Evolutionary conservation across 2,113 vertebrate genomes (phyloP).

Genomic region (Passer domesticus): DNA sequence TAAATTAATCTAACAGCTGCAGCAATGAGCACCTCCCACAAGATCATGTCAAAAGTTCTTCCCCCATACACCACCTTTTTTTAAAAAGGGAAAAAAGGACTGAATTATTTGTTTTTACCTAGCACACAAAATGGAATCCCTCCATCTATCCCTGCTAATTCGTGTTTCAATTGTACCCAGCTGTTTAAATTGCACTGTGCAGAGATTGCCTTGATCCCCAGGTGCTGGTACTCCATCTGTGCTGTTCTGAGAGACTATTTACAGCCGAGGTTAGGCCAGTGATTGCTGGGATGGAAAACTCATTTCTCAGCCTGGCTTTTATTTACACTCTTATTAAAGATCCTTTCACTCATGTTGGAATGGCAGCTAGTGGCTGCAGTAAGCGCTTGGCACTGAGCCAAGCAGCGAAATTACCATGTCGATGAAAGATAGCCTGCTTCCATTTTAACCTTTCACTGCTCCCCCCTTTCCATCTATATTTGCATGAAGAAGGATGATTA

Average conservation of each 20-base stretch:
- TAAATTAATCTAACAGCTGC: constrained; percentile 70
- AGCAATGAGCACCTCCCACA: constrained; percentile 43
- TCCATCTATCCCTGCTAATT: constrained; percentile 37
- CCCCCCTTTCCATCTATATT: constrained; percentile 52
- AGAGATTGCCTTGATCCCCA: constrained; percentile 69
- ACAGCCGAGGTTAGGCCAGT: constrained; percentile 68
- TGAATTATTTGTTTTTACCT: constrained; percentile 44
- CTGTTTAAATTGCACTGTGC: constrained; percentile 62
- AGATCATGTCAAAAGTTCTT: constrained; percentile 45
- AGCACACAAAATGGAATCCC: constrained; percentile 26
- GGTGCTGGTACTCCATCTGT: constrained; percentile 73
- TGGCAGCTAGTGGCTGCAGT: constrained; percentile 69
- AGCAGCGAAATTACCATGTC: constrained; percentile 62
- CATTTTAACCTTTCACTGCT: constrained; percentile 72
- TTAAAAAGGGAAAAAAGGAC: neutral
- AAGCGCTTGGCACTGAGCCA: constrained; percentile 58
- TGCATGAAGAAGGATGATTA: constrained; percentile 66
- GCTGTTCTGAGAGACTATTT: constrained; percentile 67
- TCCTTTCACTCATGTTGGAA: constrained; percentile 73
- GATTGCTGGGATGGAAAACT: constrained; percentile 79
- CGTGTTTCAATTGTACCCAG: constrained; percentile 62
- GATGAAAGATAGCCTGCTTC: constrained; percentile 67
- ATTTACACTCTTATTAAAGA: constrained; percentile 79
- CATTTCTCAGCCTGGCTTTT: constrained; percentile 78
- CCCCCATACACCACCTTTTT: neutral